Evolutionary conservation across 1,140 invertebrate species (phyloP).

Genomic region (Andricus grossulariae): DNA sequence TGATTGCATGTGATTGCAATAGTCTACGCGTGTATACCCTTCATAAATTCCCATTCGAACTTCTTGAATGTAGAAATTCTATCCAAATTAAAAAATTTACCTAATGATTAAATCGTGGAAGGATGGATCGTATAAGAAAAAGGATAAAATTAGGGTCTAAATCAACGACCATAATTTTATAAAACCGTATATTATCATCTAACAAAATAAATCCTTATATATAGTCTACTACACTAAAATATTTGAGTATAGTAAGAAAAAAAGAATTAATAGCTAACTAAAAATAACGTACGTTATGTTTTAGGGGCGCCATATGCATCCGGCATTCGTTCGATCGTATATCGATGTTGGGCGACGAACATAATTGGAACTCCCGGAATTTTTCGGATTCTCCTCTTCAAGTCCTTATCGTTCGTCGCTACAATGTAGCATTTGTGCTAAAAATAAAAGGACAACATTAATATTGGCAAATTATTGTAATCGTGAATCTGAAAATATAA

Average conservation of each 20-base stretch:
- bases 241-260: neutral
- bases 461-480: constrained; percentile 25
- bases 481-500: too few relatives aligned
- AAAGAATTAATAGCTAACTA: constrained; percentile 1
- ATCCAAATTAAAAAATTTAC: too few relatives aligned
- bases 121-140: neutral
- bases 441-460: constrained; percentile 62
- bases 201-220: constrained; percentile 10
- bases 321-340: constrained; percentile 98
- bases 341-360: constrained; percentile 95
- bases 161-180: constrained; percentile 20
- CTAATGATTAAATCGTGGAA: too few relatives aligned
- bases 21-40: too few relatives aligned
- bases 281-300: constrained; percentile 63
- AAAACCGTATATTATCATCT: constrained; percentile 1
- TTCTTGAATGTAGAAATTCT: neutral
- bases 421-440: constrained; percentile 99
- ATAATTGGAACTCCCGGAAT: constrained; percentile 99
- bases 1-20: too few relatives aligned
- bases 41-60: neutral
- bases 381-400: constrained; percentile 97
- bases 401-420: constrained; percentile 98
- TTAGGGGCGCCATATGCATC: constrained; percentile 96
- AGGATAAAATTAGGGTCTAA: constrained; percentile 2
- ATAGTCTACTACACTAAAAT: neutral